Percentiles rank a stretch among this genome's conserved stretches.
Conservation (phyloP, 92 coral and sea anemone species). For the Pocillopora meandrina region DNA sequence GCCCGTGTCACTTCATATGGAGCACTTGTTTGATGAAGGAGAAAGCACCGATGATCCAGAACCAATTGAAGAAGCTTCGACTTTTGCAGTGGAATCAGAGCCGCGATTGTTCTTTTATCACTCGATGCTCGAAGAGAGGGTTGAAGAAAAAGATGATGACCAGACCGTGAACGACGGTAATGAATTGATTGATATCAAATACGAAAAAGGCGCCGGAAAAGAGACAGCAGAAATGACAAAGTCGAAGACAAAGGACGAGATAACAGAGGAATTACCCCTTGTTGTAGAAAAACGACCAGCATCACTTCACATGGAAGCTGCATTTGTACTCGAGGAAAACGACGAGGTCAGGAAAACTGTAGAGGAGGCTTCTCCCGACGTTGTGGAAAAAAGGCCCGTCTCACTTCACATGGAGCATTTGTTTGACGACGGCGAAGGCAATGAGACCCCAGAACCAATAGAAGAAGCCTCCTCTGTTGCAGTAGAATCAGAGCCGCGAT, state of each 20-base stretch:
- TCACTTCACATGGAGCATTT: constrained; percentile 14
- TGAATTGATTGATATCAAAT: background rate
- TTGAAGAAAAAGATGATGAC: background rate
- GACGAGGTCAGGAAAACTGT: background rate
- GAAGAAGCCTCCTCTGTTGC: constrained; percentile 7
- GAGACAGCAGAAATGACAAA: too few species aligned
- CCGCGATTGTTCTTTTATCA: background rate
- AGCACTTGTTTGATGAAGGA: background rate
- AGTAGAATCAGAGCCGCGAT: background rate
- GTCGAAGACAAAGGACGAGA: background rate
- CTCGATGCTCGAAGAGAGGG: background rate
- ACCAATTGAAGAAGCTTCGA: constrained; percentile 11
- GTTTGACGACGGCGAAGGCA: background rate
- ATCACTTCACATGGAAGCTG: background rate
- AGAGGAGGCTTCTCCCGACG: background rate
- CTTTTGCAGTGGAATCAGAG: background rate
- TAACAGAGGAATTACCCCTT: background rate
- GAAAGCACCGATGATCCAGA: background rate
- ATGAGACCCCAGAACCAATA: background rate
- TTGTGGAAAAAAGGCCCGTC: background rate
- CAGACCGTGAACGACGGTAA: background rate
- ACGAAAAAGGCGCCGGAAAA: background rate
- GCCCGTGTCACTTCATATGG: constrained; percentile 7
- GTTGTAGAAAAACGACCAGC: constrained; percentile 15
- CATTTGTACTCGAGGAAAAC: background rate